phyloP scores from a whole-genome alignment of 2,797 vertebrate genomes.

The Sebastes miniatus region DNA sequence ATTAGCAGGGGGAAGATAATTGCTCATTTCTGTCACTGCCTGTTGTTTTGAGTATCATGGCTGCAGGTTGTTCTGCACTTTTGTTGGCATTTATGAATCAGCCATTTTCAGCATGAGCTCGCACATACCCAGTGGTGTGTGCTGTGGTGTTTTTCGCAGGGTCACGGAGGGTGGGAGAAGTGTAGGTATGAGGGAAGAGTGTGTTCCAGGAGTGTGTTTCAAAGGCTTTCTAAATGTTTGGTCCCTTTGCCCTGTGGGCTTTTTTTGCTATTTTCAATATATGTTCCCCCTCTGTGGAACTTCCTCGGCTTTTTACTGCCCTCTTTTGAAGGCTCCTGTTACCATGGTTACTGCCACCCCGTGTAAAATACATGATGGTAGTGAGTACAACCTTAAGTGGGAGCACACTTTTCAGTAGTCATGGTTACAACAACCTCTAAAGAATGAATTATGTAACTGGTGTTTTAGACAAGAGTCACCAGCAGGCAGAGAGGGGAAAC shows the following conservation, averaged over 20 bases:
- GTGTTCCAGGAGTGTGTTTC: slow-evolving; percentile 31
- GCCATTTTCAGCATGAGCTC: slow-evolving; percentile 45
- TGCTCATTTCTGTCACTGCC: slow-evolving; percentile 14
- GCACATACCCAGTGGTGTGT: slow-evolving; percentile 11
- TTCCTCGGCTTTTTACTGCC: slow-evolving; percentile 55
- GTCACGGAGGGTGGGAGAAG: slow-evolving; percentile 23
- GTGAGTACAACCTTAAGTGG: slow-evolving; percentile 73
- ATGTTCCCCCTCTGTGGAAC: slow-evolving; percentile 47
- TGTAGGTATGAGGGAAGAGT: slow-evolving; percentile 33
- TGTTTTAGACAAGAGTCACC: slow-evolving; percentile 49
- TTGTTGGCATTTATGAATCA: slow-evolving; percentile 53
- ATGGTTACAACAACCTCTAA: slow-evolving; percentile 76
- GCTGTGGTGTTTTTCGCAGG: slow-evolving; percentile 35
- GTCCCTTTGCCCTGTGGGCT: slow-evolving; percentile 42
- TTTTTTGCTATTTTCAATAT: slow-evolving; percentile 48
- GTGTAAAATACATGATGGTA: slow-evolving; percentile 69
- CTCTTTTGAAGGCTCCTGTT: slow-evolving; percentile 67
- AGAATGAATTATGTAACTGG: slow-evolving; percentile 77
- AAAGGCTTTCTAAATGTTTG: slow-evolving; percentile 42
- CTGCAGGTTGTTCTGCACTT: slow-evolving; percentile 34
- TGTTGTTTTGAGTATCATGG: slow-evolving; percentile 38
- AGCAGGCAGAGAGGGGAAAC: slow-evolving; percentile 30
- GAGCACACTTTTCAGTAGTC: slow-evolving; percentile 69
- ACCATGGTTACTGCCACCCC: slow-evolving; percentile 71
- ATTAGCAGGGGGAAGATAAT: neutral